These are phyloP conservation scores for Galeopterus variegatus DNA, from an alignment of 2,113 vertebrate genomes.

Conservation along the genomic window DNA sequence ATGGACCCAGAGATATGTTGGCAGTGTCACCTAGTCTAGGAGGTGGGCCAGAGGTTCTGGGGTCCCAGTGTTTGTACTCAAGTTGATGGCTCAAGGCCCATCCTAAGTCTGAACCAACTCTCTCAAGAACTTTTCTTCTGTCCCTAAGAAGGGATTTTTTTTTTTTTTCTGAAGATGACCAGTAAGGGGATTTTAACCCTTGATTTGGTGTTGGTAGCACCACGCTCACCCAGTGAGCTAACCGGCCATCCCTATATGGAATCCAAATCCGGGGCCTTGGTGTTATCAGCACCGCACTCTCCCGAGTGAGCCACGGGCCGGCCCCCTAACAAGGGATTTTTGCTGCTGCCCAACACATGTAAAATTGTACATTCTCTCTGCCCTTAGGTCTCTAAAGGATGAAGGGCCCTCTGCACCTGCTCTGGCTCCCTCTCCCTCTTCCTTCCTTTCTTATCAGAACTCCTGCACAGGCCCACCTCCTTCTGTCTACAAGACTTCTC, in stretches of 20 bases:
- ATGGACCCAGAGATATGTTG: background rate
- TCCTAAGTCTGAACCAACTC: background rate
- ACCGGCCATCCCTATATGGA: too few species aligned
- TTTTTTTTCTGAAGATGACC: too few species aligned
- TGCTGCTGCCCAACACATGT: background rate
- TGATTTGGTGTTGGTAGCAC: too few species aligned
- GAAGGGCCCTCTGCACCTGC: background rate
- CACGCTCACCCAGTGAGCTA: too few species aligned
- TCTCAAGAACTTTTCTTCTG: background rate
- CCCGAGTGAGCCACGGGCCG: too few species aligned
- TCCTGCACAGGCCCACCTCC: background rate
- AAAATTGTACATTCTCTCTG: background rate
- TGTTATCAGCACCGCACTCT: too few species aligned
- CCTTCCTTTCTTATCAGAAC: background rate
- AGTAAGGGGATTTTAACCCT: too few species aligned
- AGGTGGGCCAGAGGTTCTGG: background rate
- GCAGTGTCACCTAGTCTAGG: background rate
- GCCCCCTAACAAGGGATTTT: too few species aligned
- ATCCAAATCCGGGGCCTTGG: too few species aligned
- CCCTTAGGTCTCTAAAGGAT: background rate
- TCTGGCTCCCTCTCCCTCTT: background rate
- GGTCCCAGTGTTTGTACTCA: too few species aligned
- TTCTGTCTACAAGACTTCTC: background rate
- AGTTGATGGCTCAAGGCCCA: background rate
- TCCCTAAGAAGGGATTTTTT: background rate